phyloP scores from a whole-genome alignment of 2,797 vertebrate genomes.

The Aplochiton taeniatus region DNA sequence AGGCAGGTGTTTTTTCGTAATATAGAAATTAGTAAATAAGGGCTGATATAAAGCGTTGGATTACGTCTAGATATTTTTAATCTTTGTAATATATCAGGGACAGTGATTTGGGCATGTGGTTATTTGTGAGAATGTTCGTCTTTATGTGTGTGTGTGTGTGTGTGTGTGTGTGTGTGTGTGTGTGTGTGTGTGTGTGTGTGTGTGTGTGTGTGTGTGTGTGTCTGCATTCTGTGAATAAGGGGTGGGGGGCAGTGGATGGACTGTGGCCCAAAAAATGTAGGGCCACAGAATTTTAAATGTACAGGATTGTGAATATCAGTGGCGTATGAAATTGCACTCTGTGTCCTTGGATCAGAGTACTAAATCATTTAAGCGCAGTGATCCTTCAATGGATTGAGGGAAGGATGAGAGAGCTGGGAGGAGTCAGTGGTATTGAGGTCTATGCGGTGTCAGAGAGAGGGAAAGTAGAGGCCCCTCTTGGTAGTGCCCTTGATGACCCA shows the following conservation, averaged over 20 bases:
- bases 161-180: conserved; percentile 24
- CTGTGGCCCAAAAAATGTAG: conserved; percentile 29
- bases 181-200: conserved; percentile 23
- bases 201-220: conserved; percentile 1
- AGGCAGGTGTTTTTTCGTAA: conserved; percentile 84
- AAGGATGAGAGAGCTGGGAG: conserved; percentile 18
- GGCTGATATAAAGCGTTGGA: conserved; percentile 85
- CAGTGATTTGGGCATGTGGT: conserved; percentile 64
- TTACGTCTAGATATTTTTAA: conserved; percentile 80
- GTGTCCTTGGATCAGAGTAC: conserved; percentile 73
- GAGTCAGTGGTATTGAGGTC: conserved; percentile 27
- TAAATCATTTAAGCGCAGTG: conserved; percentile 80
- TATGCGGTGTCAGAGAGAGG: conserved; percentile 27
- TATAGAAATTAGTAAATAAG: conserved; percentile 78
- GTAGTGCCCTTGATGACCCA: conserved; percentile 76
- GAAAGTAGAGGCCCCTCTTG: conserved; percentile 56
- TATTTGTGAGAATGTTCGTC: conserved; percentile 51
- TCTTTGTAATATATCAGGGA: conserved; percentile 77
- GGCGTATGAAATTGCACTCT: conserved; percentile 80
- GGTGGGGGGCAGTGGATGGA: conserved; percentile 54
- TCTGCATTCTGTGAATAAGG: conserved; percentile 64
- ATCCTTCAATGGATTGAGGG: conserved; percentile 54
- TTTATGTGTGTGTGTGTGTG: conserved; percentile 18
- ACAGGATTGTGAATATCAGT: conserved; percentile 69
- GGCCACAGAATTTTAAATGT: conserved; percentile 51